phyloP scores from a whole-genome alignment of 2,888 invertebrate genomes.

The Xestia sexstrigata region DNA sequence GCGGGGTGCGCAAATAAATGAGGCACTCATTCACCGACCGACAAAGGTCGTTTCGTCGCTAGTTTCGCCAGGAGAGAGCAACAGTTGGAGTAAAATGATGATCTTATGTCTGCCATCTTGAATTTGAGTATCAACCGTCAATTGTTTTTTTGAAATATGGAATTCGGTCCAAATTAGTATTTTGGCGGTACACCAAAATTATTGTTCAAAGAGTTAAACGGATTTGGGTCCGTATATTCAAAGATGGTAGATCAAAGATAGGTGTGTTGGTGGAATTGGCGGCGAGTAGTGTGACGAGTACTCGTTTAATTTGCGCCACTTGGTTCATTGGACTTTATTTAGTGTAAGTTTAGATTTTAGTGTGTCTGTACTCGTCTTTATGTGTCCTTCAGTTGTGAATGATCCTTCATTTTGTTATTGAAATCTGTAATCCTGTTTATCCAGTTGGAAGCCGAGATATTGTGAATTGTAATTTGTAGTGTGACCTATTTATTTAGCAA shows the following conservation, averaged over 20 bases:
- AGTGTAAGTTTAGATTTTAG: slow-evolving; percentile 79
- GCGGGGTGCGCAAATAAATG: slow-evolving; percentile 91
- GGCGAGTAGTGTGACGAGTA: slow-evolving; percentile 85
- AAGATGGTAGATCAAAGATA: slow-evolving; percentile 64
- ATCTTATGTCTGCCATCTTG: slow-evolving; percentile 66
- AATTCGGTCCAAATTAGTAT: background rate
- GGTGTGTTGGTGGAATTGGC: slow-evolving; percentile 71
- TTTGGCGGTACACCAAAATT: background rate
- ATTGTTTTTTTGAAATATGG: background rate
- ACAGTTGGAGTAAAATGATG: slow-evolving; percentile 44
- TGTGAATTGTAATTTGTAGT: background rate
- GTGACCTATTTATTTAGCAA: background rate
- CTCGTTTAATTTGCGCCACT: slow-evolving; percentile 88
- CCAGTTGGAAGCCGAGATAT: background rate
- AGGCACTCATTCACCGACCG: slow-evolving; percentile 88
- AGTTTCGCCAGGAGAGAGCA: slow-evolving; percentile 68
- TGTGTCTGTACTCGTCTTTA: slow-evolving; percentile 83
- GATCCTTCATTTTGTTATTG: slow-evolving; percentile 25
- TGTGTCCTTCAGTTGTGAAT: slow-evolving; percentile 70
- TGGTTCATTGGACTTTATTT: slow-evolving; percentile 81
- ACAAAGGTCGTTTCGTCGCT: slow-evolving; percentile 86
- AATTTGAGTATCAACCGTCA: slow-evolving; percentile 19
- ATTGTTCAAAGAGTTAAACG: background rate
- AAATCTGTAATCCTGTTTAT: slow-evolving; percentile 14
- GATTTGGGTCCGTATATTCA: slow-evolving; percentile 19